phyloP scores from a whole-genome alignment of 1,140 invertebrate genomes.

The Mizuhopecten yessoensis region DNA sequence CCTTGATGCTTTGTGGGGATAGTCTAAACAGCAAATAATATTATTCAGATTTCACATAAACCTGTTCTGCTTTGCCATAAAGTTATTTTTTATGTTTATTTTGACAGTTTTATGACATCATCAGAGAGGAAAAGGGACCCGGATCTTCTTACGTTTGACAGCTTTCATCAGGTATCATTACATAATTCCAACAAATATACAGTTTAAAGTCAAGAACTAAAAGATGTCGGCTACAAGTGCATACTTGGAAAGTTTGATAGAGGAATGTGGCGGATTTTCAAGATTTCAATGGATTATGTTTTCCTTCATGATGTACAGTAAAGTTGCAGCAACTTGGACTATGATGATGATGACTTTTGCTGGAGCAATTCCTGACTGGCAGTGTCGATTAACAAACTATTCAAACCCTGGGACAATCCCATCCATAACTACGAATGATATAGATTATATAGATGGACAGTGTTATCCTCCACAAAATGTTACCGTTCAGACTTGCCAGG shows the following conservation, averaged over 20 bases:
- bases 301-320: slow-evolving; percentile 4
- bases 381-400: slow-evolving; percentile 52
- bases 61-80: too few species aligned
- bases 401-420: not conserved
- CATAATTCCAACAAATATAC: not conserved
- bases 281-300: slow-evolving; percentile 58
- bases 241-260: slow-evolving; percentile 55
- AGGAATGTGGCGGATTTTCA: slow-evolving; percentile 58
- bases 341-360: slow-evolving; percentile 69
- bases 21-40: too few species aligned
- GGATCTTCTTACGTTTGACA: too few species aligned
- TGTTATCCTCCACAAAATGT: slow-evolving; percentile 24
- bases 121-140: too few species aligned
- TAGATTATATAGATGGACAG: not conserved
- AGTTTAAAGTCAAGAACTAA: too few species aligned
- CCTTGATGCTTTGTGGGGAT: too few species aligned
- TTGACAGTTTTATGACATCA: too few species aligned
- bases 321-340: slow-evolving; percentile 49
- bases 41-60: too few species aligned
- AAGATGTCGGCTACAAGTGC: slow-evolving; percentile 48
- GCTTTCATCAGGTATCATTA: too few species aligned
- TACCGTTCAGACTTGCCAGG: not conserved
- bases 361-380: slow-evolving; percentile 63
- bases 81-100: too few species aligned
- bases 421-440: not conserved